Base-by-base conservation (phyloP, 2,797 vertebrate genomes). In the Cryptoblepharus egeriae region DNA sequence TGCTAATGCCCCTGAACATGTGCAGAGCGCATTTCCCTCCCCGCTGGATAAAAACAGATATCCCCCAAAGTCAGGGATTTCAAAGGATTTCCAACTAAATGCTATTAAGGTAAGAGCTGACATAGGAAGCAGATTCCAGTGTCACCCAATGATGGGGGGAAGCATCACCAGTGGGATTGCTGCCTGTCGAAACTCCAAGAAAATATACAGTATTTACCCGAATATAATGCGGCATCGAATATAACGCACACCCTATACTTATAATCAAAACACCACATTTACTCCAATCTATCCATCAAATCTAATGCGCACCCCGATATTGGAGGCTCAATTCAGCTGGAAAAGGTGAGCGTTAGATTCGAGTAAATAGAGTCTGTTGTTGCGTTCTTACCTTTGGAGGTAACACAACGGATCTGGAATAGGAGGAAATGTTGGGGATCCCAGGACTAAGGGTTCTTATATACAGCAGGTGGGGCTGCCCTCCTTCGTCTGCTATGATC, bases 341-440 rank as follows among this genome's bases (percentile, higher is more conserved):
- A n/a, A n/a, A n/a, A n/a, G n/a, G n/a, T n/a, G n/a, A n/a, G n/a
- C n/a, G n/a, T n/a, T n/a, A n/a, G n/a, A n/a, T n/a, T n/a, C n/a
- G n/a, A n/a, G n/a, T n/a, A n/a, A n/a, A n/a, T n/a, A n/a, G n/a
- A n/a, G n/a, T n/a, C n/a, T n/a, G n/a, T n/a, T n/a, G n/a, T n/a
- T 57, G 32, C 16, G 2, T 1, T 0, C 88, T 89, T 81, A 89
- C 90, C 88, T 77, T 63, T 6, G 39, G 18, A 49, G 45, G 60
- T 70, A 57, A n/a, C 37, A 24, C 28, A 22, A 81, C 26, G 1
- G 8, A 39, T 61, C 69, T 10, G 5, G 49, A 11, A 37, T 1
- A 1, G 32, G 42, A 0, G 3, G 64, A 22, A 1, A 2, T 67
- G 57, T 4, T 16, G 22, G 20, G n/a, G 12, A 1, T 16, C 9